phyloP scores from a whole-genome alignment of 2,888 invertebrate species.

The Monoplex corrugatus region DNA sequence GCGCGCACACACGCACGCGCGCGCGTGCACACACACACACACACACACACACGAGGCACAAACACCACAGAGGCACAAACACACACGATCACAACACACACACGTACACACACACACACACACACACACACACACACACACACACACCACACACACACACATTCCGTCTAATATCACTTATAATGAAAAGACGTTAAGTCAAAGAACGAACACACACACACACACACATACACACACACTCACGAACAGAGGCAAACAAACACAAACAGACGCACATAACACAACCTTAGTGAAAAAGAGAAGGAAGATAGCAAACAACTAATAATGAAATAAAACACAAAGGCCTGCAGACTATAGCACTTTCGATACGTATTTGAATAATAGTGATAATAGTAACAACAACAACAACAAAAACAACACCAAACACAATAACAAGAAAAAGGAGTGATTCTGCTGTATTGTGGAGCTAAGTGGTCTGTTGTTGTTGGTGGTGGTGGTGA shows the following conservation, averaged over 20 bases:
- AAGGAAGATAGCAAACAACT: background rate
- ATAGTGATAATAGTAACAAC: too few species aligned
- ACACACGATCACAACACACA: background rate
- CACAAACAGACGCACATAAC: background rate
- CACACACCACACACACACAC: background rate
- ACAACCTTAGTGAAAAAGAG: background rate
- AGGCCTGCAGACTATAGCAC: background rate
- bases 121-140: background rate
- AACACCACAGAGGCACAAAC: background rate
- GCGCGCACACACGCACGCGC: too few species aligned
- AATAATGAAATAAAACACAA: background rate
- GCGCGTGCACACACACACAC: background rate
- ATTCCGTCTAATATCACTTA: too few species aligned
- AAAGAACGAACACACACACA: too few species aligned
- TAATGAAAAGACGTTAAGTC: too few species aligned
- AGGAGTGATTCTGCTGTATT: too few species aligned
- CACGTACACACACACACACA: background rate
- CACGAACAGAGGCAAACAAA: too few species aligned
- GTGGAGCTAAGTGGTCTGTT: too few species aligned
- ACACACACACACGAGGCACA: background rate
- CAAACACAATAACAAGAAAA: background rate
- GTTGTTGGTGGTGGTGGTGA: too few species aligned
- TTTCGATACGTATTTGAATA: background rate
- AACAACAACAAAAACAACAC: too few species aligned
- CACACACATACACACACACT: slow-evolving; percentile 31